phyloP scores from a whole-genome alignment of 2,113 vertebrate species.

The Telmatochromis sp. region DNA sequence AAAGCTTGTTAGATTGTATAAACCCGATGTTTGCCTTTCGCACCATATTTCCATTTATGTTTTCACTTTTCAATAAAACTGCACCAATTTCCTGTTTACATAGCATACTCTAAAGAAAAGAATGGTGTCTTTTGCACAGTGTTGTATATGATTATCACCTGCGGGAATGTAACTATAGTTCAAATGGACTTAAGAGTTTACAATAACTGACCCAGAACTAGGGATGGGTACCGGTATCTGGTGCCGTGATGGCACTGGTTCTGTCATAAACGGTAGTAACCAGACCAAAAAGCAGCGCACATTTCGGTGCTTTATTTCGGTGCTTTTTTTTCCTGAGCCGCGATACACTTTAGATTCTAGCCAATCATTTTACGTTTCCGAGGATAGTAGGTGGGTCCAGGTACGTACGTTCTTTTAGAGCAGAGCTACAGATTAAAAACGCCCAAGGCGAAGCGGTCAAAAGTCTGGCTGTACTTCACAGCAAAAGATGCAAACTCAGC shows the following conservation, averaged over 20 bases:
- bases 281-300: no score
- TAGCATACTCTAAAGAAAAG: not conserved
- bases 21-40: fast-evolving
- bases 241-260: no score
- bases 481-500: no score
- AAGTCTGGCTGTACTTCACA: no score
- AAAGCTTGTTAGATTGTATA: not conserved
- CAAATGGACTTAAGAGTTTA: not conserved
- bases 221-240: no score
- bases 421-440: no score
- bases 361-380: no score
- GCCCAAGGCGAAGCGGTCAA: fast-evolving
- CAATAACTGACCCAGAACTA: not conserved
- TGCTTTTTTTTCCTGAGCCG: no score
- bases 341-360: fast-evolving
- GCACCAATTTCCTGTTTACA: not conserved
- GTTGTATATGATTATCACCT: not conserved
- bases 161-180: fast-evolving
- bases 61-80: not conserved
- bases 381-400: no score
- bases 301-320: no score
- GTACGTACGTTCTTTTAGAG: fast-evolving
- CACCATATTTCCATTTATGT: not conserved
- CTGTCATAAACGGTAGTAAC: no score
- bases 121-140: not conserved